These are phyloP conservation scores for Stegodyphus mimosarum DNA, from an alignment of 1,140 invertebrate species.

Conservation along the genomic window DNA sequence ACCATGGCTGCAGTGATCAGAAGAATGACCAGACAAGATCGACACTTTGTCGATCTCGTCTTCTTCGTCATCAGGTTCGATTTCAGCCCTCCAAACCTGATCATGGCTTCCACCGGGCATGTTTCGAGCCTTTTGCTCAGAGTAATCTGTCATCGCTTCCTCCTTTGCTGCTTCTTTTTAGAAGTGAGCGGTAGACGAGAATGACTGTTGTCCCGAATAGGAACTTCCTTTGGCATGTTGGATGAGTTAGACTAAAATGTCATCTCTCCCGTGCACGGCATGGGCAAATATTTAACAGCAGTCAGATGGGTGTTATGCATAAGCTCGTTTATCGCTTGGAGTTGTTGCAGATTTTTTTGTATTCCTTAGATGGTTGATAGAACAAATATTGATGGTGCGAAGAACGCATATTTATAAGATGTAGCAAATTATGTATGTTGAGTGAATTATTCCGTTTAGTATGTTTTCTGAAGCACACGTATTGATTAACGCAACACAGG, in stretches of 20 bases:
- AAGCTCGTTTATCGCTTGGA: conserved; percentile 30
- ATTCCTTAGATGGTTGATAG: not conserved
- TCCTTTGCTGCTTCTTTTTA: conserved; percentile 17
- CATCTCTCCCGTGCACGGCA: not conserved
- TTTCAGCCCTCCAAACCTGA: conserved; percentile 37
- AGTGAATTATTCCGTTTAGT: too few relatives aligned
- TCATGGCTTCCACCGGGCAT: not conserved
- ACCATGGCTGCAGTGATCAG: conserved; percentile 25
- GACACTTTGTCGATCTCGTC: conserved; percentile 48
- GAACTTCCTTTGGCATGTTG: conserved; percentile 17
- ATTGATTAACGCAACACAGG: too few relatives aligned
- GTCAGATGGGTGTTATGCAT: not conserved
- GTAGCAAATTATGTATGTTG: not conserved
- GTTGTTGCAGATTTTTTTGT: not conserved
- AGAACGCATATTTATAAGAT: not conserved
- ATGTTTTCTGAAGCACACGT: too few relatives aligned
- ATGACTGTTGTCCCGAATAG: not conserved
- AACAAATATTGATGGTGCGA: not conserved
- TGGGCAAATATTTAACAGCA: not conserved
- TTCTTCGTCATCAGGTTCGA: conserved; percentile 37
- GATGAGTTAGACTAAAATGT: not conserved
- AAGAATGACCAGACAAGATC: conserved; percentile 24
- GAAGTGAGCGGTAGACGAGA: conserved; percentile 43
- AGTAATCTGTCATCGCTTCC: conserved; percentile 14
- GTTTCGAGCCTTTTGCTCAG: not conserved